Percentiles rank a stretch among this genome's conserved stretches.
phyloP scores from a whole-genome alignment of 1,140 invertebrate species.

The Drosophila nikananu region DNA sequence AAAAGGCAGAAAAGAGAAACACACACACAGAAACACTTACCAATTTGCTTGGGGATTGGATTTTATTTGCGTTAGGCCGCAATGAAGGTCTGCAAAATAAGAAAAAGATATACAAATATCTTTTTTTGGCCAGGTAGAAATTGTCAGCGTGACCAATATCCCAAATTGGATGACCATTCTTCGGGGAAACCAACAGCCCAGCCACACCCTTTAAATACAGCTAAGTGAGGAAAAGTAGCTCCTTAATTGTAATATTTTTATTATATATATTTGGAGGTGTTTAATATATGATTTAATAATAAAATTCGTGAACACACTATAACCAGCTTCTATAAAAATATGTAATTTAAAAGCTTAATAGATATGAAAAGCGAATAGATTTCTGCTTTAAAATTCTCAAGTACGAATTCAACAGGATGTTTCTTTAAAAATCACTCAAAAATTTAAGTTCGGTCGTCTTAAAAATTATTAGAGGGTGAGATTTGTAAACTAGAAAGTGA shows the following conservation, averaged over 20 bases:
- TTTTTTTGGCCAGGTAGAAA: conserved; percentile 67
- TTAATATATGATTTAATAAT: neutral
- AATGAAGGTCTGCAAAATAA: conserved; percentile 63
- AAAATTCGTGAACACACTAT: neutral
- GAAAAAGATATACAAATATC: conserved; percentile 29
- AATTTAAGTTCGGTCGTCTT: too few relatives aligned
- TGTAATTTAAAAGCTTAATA: too few relatives aligned
- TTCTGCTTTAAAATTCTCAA: too few relatives aligned
- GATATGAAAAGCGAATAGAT: too few relatives aligned
- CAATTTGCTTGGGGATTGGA: conserved; percentile 57
- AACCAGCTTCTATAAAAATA: too few relatives aligned
- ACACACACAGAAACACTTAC: conserved; percentile 9
- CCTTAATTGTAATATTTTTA: neutral
- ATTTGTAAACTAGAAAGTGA: too few relatives aligned
- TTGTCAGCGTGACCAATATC: conserved; percentile 44
- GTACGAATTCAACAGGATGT: too few relatives aligned
- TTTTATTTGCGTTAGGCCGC: conserved; percentile 65
- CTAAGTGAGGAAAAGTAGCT: neutral
- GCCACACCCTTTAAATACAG: conserved; percentile 23
- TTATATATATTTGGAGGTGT: too few relatives aligned
- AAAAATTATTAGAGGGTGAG: too few relatives aligned
- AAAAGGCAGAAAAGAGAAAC: conserved; percentile 14
- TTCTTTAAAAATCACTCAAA: too few relatives aligned
- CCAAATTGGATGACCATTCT: conserved; percentile 63
- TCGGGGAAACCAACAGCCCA: conserved; percentile 38